phyloP scores from a whole-genome alignment of 1,140 invertebrate species.

The Tetragonula clypearis region DNA sequence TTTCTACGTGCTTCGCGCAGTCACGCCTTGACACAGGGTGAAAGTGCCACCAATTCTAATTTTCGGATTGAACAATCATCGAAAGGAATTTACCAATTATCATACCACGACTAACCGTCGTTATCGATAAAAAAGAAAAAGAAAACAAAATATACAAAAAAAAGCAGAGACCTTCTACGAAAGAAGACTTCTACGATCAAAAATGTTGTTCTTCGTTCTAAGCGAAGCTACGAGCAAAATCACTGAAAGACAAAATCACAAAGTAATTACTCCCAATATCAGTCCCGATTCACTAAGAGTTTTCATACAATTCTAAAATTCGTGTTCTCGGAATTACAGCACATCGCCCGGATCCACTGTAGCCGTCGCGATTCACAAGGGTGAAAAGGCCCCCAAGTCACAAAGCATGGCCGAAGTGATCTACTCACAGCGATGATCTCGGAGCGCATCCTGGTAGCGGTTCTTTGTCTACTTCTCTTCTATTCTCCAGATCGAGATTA shows the following conservation, averaged over 20 bases:
- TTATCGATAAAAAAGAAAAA: background rate
- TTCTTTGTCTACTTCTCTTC: background rate
- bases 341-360: background rate
- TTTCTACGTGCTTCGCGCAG: constrained; percentile 23
- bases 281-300: background rate
- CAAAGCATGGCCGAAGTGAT: background rate
- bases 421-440: constrained; percentile 73
- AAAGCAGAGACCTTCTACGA: background rate
- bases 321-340: background rate
- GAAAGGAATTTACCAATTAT: background rate
- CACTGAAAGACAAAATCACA: background rate
- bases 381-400: background rate
- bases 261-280: too few species aligned
- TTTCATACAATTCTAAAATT: background rate
- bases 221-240: background rate
- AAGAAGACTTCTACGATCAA: background rate
- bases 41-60: constrained; percentile 33
- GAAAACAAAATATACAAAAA: background rate
- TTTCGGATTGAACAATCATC: background rate
- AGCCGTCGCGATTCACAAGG: background rate
- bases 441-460: constrained; percentile 68
- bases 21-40: background rate
- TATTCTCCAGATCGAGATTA: background rate
- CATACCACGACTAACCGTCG: background rate
- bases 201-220: accelerated